Conservation (phyloP, 2,797 vertebrate genomes). For the Geotrypetes seraphini region DNA sequence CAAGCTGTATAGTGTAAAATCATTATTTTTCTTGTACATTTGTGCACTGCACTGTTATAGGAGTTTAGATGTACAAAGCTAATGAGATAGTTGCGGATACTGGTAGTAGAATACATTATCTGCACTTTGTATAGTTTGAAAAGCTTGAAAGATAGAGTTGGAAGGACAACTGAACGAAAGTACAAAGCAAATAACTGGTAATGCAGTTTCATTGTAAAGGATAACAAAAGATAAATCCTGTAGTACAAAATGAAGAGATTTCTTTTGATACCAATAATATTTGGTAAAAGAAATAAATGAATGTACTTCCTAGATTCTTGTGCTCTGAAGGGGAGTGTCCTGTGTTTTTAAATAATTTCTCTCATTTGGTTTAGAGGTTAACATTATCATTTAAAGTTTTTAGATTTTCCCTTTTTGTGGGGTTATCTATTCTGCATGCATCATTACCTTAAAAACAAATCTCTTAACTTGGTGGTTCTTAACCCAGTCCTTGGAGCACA, state of each 20-base stretch:
- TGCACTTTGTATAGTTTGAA: constrained; percentile 26
- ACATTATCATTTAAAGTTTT: constrained; percentile 50
- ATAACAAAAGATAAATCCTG: no score
- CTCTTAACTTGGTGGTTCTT: no score
- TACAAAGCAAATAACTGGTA: constrained; percentile 47
- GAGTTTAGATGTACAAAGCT: constrained; percentile 72
- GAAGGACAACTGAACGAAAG: constrained; percentile 38
- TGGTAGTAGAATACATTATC: constrained; percentile 18
- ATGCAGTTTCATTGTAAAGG: constrained; percentile 30
- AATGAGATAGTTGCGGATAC: constrained; percentile 43
- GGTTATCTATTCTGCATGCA: constrained; percentile 39
- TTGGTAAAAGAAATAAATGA: constrained; percentile 44
- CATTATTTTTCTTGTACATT: constrained; percentile 93
- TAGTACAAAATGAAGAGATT: constrained; percentile 49
- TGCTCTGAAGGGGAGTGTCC: constrained; percentile 50
- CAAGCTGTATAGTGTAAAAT: constrained; percentile 94
- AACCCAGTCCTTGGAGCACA: no score
- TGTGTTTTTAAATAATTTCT: constrained; percentile 71
- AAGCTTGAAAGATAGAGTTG: constrained; percentile 18
- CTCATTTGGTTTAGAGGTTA: constrained; percentile 42
- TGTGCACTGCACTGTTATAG: constrained; percentile 92
- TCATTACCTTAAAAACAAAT: no score
- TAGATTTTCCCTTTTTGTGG: constrained; percentile 53
- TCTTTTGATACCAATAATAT: constrained; percentile 41
- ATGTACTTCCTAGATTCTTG: constrained; percentile 52